Conservation (phyloP, 2,888 invertebrate genomes). For the Agrochola lota region DNA sequence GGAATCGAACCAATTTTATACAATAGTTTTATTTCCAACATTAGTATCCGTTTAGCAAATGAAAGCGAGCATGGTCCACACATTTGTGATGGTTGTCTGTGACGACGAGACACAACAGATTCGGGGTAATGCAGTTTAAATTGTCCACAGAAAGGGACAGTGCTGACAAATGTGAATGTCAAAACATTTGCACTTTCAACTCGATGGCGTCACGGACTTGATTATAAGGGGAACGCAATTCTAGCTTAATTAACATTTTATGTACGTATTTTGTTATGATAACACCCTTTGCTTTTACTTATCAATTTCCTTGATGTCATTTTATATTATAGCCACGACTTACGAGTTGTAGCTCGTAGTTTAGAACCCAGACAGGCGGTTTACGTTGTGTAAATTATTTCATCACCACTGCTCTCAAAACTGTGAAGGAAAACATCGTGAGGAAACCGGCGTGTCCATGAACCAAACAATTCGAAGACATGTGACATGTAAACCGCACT, state of each 20-base stretch:
- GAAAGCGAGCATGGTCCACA: constrained; percentile 23
- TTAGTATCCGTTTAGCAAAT: constrained; percentile 6
- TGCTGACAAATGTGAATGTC: constrained; percentile 18
- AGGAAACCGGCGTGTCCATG: too few species aligned
- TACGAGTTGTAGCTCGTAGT: too few species aligned
- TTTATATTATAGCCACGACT: too few species aligned
- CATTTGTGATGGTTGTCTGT: constrained; percentile 5
- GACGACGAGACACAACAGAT: constrained; percentile 25
- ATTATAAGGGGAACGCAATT: background rate
- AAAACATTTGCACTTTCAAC: constrained; percentile 53
- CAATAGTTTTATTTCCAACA: background rate
- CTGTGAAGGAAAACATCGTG: too few species aligned
- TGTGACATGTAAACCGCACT: too few species aligned
- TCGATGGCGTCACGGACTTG: constrained; percentile 36
- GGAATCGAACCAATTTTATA: background rate
- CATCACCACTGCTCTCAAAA: too few species aligned
- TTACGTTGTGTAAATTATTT: too few species aligned
- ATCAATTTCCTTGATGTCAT: too few species aligned
- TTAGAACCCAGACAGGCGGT: too few species aligned
- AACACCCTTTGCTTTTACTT: too few species aligned
- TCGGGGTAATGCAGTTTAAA: constrained; percentile 65
- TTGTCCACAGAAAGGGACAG: constrained; percentile 57
- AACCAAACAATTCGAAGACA: too few species aligned
- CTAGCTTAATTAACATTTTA: constrained; percentile 1
- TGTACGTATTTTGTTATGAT: too few species aligned